phyloP scores from a whole-genome alignment of 2,888 invertebrate genomes.

The Trichopria drosophilae region DNA sequence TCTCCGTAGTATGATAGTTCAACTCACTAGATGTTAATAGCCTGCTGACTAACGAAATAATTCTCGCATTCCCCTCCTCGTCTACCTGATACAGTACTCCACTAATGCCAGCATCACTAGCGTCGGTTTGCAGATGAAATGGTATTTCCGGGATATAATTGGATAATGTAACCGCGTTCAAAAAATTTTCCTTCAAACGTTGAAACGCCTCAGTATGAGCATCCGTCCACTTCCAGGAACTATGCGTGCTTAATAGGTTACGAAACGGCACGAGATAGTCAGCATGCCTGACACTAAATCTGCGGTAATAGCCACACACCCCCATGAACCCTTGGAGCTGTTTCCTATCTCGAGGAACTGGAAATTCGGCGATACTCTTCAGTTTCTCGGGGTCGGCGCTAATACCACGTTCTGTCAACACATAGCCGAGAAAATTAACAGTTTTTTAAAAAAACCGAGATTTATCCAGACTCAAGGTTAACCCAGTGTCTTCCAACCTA shows the following conservation, averaged over 20 bases:
- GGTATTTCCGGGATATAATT: not conserved
- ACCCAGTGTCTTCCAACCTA: slow-evolving; percentile 27
- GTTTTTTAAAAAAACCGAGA: slow-evolving; percentile 28
- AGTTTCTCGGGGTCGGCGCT: slow-evolving; percentile 23
- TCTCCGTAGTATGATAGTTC: slow-evolving; percentile 29
- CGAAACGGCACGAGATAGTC: slow-evolving; percentile 9
- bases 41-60: slow-evolving; percentile 36
- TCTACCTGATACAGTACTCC: slow-evolving; percentile 30
- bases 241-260: slow-evolving; percentile 5
- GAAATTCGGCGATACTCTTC: slow-evolving; percentile 33
- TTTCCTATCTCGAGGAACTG: slow-evolving; percentile 34
- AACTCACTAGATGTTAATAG: slow-evolving; percentile 17
- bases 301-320: too few species aligned
- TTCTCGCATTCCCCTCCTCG: slow-evolving; percentile 2
- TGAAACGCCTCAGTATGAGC: slow-evolving; percentile 5
- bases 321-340: too few species aligned
- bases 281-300: slow-evolving; percentile 21
- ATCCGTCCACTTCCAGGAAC: slow-evolving; percentile 6
- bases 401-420: slow-evolving; percentile 1
- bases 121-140: slow-evolving; percentile 29
- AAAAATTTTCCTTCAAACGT: slow-evolving; percentile 6
- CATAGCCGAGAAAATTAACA: slow-evolving; percentile 10
- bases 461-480: slow-evolving; percentile 40
- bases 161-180: slow-evolving; percentile 4
- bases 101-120: slow-evolving; percentile 24